phyloP scores from a whole-genome alignment of 2,797 vertebrate species.

The Argentina silus region DNA sequence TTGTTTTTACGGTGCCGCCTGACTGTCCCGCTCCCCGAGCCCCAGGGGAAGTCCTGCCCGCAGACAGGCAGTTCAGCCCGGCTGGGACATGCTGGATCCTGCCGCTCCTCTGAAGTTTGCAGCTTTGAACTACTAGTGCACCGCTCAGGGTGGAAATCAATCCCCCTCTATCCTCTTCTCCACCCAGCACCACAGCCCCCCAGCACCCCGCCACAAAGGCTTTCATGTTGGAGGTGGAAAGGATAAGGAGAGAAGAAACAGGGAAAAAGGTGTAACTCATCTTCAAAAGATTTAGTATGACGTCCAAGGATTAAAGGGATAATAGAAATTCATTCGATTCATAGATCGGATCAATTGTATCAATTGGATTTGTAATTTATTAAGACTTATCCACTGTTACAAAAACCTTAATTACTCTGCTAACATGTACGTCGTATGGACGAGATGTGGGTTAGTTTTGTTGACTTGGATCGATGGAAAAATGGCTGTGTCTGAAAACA shows the following conservation, averaged over 20 bases:
- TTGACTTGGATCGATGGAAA: background rate
- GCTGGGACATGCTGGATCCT: conserved; percentile 76
- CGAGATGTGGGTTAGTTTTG: background rate
- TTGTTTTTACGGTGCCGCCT: conserved; percentile 77
- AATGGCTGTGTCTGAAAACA: background rate
- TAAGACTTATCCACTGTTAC: too few relatives aligned
- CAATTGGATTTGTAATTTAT: too few relatives aligned
- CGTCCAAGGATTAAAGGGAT: conserved; percentile 72
- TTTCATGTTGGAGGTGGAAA: conserved; percentile 75
- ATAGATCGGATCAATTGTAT: conserved; percentile 9
- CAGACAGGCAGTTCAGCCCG: conserved; percentile 73
- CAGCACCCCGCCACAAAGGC: conserved; percentile 57
- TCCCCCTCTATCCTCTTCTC: conserved; percentile 50
- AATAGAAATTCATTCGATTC: conserved; percentile 37
- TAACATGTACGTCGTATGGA: background rate
- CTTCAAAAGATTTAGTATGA: conserved; percentile 74
- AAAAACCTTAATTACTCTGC: conserved; percentile 49
- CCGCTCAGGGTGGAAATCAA: conserved; percentile 73
- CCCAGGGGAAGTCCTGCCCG: conserved; percentile 78
- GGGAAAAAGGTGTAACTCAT: conserved; percentile 59
- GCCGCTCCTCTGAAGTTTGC: conserved; percentile 77
- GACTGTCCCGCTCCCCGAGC: conserved; percentile 69
- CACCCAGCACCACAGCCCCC: conserved; percentile 34
- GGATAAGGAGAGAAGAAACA: conserved; percentile 44
- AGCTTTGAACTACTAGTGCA: conserved; percentile 76